These are phyloP conservation scores for Stramonita haemastoma DNA, from an alignment of 2,888 invertebrate species.

Conservation along the genomic window DNA sequence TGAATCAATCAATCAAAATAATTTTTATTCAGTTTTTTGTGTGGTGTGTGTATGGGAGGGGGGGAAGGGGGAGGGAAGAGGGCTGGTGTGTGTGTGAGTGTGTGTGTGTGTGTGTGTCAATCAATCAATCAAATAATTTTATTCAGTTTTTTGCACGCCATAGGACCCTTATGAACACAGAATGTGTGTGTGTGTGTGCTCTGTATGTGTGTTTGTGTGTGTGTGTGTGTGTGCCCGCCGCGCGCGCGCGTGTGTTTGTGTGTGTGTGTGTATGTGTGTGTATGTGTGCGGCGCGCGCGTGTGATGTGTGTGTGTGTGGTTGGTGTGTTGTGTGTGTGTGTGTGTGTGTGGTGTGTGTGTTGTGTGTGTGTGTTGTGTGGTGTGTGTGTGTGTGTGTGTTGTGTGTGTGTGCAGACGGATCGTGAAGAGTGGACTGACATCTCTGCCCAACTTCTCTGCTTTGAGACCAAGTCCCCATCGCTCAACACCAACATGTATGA, in stretches of 20 bases:
- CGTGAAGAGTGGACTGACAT: slow-evolving; percentile 57
- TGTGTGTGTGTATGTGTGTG: too few species aligned
- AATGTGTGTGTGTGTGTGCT: too few species aligned
- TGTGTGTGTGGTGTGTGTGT: neutral
- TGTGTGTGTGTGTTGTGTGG: neutral
- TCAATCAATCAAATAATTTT: too few species aligned
- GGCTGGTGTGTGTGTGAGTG: neutral
- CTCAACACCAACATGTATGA: slow-evolving; percentile 60
- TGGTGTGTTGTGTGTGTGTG: neutral
- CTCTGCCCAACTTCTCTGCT: slow-evolving; percentile 61
- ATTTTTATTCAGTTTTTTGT: too few species aligned
- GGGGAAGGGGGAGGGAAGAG: neutral
- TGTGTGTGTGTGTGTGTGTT: too few species aligned
- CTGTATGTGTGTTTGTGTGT: too few species aligned
- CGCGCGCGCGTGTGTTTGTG: too few species aligned
- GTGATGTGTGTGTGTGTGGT: neutral
- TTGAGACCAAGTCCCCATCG: slow-evolving; percentile 56
- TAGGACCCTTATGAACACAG: too few species aligned
- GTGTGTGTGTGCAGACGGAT: slow-evolving; percentile 53
- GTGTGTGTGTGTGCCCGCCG: too few species aligned
- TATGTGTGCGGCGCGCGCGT: too few species aligned
- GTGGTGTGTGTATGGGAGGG: neutral
- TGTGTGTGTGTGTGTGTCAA: neutral
- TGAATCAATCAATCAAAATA: too few species aligned
- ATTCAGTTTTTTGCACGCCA: too few species aligned